phyloP scores from a whole-genome alignment of 2,888 invertebrate species.

The Drosophila greeni region DNA sequence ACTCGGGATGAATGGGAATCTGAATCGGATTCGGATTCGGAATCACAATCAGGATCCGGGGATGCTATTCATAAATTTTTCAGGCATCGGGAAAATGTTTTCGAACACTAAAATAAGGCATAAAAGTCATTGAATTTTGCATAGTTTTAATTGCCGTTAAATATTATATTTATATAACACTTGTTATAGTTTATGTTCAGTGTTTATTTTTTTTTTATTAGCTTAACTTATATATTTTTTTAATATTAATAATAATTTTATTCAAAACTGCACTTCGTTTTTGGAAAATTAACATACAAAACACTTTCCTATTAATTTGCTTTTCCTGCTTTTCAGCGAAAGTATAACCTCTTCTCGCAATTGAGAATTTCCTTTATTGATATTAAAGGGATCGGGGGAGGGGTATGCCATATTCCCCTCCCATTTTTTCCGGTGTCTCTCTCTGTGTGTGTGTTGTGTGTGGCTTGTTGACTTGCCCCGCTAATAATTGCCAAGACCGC shows the following conservation, averaged over 20 bases:
- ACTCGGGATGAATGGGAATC: background rate
- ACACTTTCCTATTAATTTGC: background rate
- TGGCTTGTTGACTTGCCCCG: constrained; percentile 56
- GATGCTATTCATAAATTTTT: too few relatives aligned
- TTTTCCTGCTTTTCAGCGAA: background rate
- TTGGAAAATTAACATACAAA: background rate
- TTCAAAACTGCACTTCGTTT: background rate
- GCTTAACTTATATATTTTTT: too few relatives aligned
- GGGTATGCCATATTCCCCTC: background rate
- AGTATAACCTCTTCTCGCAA: background rate
- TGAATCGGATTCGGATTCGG: background rate
- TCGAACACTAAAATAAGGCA: too few relatives aligned
- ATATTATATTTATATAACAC: too few relatives aligned
- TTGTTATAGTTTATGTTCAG: too few relatives aligned
- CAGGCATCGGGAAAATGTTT: too few relatives aligned
- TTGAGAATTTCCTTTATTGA: constrained; percentile 31
- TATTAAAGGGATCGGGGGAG: constrained; percentile 27
- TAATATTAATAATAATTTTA: background rate
- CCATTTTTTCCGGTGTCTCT: constrained; percentile 2
- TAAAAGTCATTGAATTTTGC: too few relatives aligned
- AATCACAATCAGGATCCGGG: background rate
- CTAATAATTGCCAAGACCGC: constrained; percentile 48
- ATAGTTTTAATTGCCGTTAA: too few relatives aligned
- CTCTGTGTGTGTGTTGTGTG: constrained; percentile 4
- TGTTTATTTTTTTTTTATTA: too few relatives aligned